Conservation (phyloP, 2,113 vertebrate genomes). For the Brachionichthys hirsutus region DNA sequence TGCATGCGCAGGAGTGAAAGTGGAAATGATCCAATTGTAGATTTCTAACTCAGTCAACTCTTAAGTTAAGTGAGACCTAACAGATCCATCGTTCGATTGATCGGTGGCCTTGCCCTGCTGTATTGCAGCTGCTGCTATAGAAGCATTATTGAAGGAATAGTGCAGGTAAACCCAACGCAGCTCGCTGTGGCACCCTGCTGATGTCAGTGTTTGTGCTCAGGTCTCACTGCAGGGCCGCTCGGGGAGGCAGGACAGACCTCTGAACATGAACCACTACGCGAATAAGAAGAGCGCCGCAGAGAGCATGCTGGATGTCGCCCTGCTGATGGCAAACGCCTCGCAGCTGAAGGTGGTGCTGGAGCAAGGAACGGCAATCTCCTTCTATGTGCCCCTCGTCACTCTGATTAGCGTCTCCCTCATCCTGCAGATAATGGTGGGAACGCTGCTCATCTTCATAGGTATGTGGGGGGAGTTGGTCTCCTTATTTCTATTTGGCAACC, state of each 20-base stretch:
- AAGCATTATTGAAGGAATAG: neutral
- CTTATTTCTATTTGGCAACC: too few relatives aligned
- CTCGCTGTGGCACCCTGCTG: neutral
- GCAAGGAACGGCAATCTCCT: slow-evolving; percentile 83
- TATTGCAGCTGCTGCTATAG: too few relatives aligned
- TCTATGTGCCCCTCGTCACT: slow-evolving; percentile 83
- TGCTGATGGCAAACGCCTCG: slow-evolving; percentile 97
- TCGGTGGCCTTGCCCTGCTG: too few relatives aligned
- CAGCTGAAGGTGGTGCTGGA: slow-evolving; percentile 94
- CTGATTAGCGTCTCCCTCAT: slow-evolving; percentile 90
- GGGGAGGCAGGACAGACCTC: slow-evolving; percentile 54
- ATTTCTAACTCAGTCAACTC: too few relatives aligned
- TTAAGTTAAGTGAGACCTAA: too few relatives aligned
- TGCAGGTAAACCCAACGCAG: neutral
- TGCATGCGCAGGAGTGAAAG: neutral
- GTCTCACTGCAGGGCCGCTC: neutral
- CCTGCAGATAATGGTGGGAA: slow-evolving; percentile 87
- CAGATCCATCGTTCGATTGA: too few relatives aligned
- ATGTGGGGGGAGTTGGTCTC: slow-evolving; percentile 26
- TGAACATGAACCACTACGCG: slow-evolving; percentile 95
- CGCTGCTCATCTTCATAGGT: slow-evolving; percentile 96
- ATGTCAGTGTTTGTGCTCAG: slow-evolving; percentile 51
- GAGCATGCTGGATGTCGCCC: slow-evolving; percentile 96
- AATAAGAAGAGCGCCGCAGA: slow-evolving; percentile 97
- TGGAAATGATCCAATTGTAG: too few relatives aligned